Percentiles rank a stretch among this genome's conserved stretches.
Conservation (phyloP, 1,140 invertebrate genomes). For the Drosophila arizonae region DNA sequence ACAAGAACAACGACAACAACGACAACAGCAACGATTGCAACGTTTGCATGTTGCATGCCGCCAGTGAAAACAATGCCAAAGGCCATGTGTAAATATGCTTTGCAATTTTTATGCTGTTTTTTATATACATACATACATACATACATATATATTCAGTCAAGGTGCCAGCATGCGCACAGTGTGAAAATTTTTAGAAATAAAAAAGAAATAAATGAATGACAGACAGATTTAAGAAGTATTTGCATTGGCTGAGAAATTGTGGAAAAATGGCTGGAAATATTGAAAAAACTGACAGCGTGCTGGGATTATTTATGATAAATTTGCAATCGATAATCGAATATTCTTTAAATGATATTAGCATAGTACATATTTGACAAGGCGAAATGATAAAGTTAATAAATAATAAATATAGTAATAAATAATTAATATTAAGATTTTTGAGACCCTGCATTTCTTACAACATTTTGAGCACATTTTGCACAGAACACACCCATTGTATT, state of each 20-base stretch:
- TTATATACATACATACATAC: not conserved
- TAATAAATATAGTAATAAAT: too few relatives aligned
- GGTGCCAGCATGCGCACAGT: constrained; percentile 21
- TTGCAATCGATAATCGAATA: too few relatives aligned
- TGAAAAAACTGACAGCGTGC: too few relatives aligned
- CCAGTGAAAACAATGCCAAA: constrained; percentile 73
- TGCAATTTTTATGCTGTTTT: constrained; percentile 57
- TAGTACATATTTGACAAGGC: too few relatives aligned
- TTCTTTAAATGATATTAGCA: too few relatives aligned
- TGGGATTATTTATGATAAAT: too few relatives aligned
- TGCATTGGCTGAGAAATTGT: not conserved
- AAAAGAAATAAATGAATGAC: not conserved
- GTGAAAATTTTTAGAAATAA: not conserved
- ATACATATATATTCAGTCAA: constrained; percentile 1
- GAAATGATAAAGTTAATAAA: too few relatives aligned
- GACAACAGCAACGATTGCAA: not conserved
- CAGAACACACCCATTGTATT: not conserved
- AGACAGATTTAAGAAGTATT: not conserved
- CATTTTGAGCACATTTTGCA: not conserved
- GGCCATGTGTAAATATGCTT: constrained; percentile 76
- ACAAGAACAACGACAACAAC: too few relatives aligned
- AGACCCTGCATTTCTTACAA: too few relatives aligned
- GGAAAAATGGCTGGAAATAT: too few relatives aligned
- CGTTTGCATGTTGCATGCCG: constrained; percentile 56
- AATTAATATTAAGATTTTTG: too few relatives aligned